Evolutionary conservation across 2,888 invertebrate species (phyloP).

Genomic region (Dilophus febrilis): DNA sequence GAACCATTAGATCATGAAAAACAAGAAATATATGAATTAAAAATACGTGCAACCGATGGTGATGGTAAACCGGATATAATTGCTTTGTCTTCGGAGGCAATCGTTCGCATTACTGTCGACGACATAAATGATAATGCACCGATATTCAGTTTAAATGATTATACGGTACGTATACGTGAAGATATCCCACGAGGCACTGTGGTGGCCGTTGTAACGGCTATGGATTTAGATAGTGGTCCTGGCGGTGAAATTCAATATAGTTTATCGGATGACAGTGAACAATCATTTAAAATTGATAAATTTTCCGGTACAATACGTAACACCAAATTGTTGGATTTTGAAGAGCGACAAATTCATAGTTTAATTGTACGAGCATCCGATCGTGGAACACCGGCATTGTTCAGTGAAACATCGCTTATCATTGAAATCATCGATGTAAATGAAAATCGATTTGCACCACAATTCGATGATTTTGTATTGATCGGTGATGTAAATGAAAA

Average conservation of each 20-base stretch:
- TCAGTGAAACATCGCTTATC: conserved; percentile 61
- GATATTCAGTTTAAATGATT: conserved; percentile 56
- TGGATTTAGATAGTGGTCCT: conserved; percentile 70
- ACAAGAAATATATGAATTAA: conserved; percentile 60
- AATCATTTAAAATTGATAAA: conserved; percentile 62
- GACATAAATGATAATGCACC: conserved; percentile 87
- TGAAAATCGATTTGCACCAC: conserved; percentile 73
- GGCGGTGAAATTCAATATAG: conserved; percentile 69
- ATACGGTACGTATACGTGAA: conserved; percentile 70
- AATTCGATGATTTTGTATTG: conserved; percentile 65
- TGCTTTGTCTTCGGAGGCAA: conserved; percentile 59
- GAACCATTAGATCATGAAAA: conserved; percentile 71
- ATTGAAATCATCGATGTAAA: conserved; percentile 88
- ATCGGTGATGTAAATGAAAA: conserved; percentile 65
- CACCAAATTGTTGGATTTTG: conserved; percentile 64
- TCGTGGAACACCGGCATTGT: conserved; percentile 64
- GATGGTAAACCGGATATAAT: conserved; percentile 38
- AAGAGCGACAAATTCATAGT: conserved; percentile 76
- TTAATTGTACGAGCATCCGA: conserved; percentile 73
- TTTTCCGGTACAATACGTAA: conserved; percentile 76
- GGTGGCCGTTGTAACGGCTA: conserved; percentile 62
- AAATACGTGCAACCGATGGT: conserved; percentile 64
- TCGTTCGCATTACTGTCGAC: conserved; percentile 64
- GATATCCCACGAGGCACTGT: conserved; percentile 80
- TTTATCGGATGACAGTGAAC: conserved; percentile 47